Conservation (phyloP, 2,888 invertebrate genomes). For the Acrobasis consociella region DNA sequence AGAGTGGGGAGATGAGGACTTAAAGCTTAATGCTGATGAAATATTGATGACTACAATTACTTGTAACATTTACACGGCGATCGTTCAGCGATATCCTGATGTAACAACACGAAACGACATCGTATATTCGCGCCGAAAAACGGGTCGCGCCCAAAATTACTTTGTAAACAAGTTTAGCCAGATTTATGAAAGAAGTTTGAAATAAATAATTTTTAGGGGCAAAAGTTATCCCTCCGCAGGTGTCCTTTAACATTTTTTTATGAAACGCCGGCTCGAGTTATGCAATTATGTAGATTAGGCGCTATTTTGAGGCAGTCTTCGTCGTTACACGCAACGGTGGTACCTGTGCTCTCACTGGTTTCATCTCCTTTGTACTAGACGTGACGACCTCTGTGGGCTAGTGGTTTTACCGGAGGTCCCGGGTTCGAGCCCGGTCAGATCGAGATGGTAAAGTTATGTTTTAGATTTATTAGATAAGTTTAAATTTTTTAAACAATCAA, state of each 20-base stretch:
- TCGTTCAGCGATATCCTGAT: not conserved
- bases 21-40: too few relatives aligned
- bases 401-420: too few relatives aligned
- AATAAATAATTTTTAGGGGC: conserved; percentile 77
- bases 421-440: too few relatives aligned
- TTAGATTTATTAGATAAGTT: too few relatives aligned
- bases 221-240: conserved; percentile 72
- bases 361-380: not conserved
- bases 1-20: too few relatives aligned
- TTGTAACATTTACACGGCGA: not conserved
- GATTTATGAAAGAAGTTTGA: conserved; percentile 80
- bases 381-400: too few relatives aligned
- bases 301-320: conserved; percentile 22
- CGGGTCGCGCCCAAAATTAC: conserved; percentile 67
- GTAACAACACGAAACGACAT: not conserved
- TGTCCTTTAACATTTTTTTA: conserved; percentile 77
- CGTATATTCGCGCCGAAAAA: conserved; percentile 48
- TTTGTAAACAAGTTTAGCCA: conserved; percentile 78
- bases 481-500: too few relatives aligned
- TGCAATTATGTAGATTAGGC: conserved; percentile 75
- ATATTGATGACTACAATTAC: not conserved
- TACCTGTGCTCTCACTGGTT: not conserved
- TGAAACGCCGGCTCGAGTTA: conserved; percentile 56
- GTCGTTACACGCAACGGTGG: conserved; percentile 27
- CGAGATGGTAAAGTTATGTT: too few relatives aligned